Evolutionary conservation across 1,140 invertebrate genomes (phyloP).

Genomic region (Mercenaria mercenaria): DNA sequence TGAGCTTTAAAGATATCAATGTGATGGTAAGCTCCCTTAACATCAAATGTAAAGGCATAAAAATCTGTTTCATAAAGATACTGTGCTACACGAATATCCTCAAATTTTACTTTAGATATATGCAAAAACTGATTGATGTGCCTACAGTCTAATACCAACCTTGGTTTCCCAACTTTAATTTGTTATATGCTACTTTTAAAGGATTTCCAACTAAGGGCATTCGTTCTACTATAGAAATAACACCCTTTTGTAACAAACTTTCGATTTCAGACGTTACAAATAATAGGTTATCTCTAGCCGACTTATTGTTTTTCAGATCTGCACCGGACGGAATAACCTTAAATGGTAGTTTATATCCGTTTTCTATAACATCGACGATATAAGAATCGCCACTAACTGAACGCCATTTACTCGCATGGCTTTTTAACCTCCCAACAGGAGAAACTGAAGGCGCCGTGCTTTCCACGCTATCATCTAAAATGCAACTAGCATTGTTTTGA

Average conservation of each 20-base stretch:
- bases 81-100: slow-evolving; percentile 45
- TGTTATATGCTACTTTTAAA: neutral
- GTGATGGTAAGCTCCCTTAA: slow-evolving; percentile 67
- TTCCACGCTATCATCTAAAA: no score
- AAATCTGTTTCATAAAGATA: slow-evolving; percentile 19
- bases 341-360: neutral
- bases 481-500: no score
- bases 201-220: neutral
- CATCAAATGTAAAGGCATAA: slow-evolving; percentile 66
- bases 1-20: slow-evolving; percentile 47
- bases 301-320: neutral
- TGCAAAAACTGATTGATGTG: slow-evolving; percentile 62
- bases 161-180: neutral
- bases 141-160: slow-evolving; percentile 65
- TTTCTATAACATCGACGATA: neutral
- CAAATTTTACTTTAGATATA: slow-evolving; percentile 62
- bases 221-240: neutral
- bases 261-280: neutral
- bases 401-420: neutral
- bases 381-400: neutral
- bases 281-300: neutral
- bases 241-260: neutral
- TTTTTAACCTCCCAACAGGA: neutral
- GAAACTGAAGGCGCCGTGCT: no score
- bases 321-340: neutral